Base-by-base conservation (phyloP, 2,113 vertebrate genomes). In the Mustelus asterias region DNA sequence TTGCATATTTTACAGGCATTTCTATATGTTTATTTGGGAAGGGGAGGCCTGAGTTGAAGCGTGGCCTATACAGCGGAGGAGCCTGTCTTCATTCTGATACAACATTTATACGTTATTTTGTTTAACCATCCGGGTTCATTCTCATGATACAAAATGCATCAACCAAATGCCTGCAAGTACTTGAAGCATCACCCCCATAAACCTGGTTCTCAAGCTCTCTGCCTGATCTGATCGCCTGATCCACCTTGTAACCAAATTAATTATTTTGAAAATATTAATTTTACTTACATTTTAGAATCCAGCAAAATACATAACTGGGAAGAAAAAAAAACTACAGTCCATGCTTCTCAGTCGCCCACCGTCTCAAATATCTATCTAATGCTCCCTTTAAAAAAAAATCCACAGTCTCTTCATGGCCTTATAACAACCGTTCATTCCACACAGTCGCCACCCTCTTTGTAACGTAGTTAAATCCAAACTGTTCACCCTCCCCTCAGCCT, bases 401-500 rank as follows among this genome's bases (percentile, higher is more conserved):
- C 22, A 54, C 20, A 26, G 1, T 48, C 37, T 37, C 60, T 63
- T 33, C 89, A 63, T 33, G 63, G 58, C 89, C 58, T 41, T 26
- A 76, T 44, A 54, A 54, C 33, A 65, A 41, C 33, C 67, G 58
- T 63, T 93, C 89, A 63, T 22, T 67, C 89, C 60, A 93, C 88
- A 60, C 60, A 93, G n/a, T 92, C 60, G 16, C 89, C 89, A 92
- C 33, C 89, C 89, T 67, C 89, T 37, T 65, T 93, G 18, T 37
- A 93, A 93, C 58, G 89, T 37, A 93, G 60, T 93, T 67, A 9
- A 93, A 92, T 92, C 89, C n/a, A 92, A 63, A 65, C 60, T 93
- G 29, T 67, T 93, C 89, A 67, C 60, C 60, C 89, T 93, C 33
- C 89, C 48, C n/a, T n/a, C n/a, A 10, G 16, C 58, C n/a, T 93